phyloP scores from a whole-genome alignment of 2,888 invertebrate species.

The Ennomos erosarius region DNA sequence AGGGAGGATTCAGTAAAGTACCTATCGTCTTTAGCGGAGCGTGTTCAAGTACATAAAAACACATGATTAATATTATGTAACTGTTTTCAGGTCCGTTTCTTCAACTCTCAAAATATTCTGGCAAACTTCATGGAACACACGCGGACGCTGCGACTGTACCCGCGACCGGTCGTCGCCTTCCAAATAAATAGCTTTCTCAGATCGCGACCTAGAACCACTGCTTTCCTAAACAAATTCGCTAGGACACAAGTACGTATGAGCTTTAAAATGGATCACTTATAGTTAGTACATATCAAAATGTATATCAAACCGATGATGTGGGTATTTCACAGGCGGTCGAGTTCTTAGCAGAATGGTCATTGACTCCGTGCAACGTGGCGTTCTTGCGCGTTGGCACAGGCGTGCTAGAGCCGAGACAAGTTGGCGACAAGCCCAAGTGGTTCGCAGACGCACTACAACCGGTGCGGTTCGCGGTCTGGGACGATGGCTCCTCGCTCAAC shows the following conservation, averaged over 20 bases:
- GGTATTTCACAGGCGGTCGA: conserved; percentile 94
- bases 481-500: conserved; percentile 92
- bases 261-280: no score
- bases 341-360: conserved; percentile 98
- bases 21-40: no score
- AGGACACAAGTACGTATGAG: conserved; percentile 90
- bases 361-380: conserved; percentile 98
- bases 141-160: conserved; percentile 97
- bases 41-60: no score
- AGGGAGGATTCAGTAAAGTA: no score
- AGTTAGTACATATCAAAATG: no score
- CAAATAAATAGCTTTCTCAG: conserved; percentile 98
- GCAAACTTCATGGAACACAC: conserved; percentile 99
- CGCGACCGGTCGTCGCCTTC: conserved; percentile 99
- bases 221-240: conserved; percentile 96
- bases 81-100: conserved; percentile 92
- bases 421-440: conserved; percentile 99
- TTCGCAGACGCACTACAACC: conserved; percentile 95
- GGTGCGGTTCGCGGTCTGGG: conserved; percentile 96
- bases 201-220: conserved; percentile 94
- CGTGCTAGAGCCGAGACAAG: conserved; percentile 95
- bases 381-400: conserved; percentile 99
- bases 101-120: conserved; percentile 98
- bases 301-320: not conserved
- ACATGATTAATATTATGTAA: no score